These are phyloP conservation scores for Eurosta solidaginis DNA, from an alignment of 1,140 invertebrate species.

Conservation along the genomic window DNA sequence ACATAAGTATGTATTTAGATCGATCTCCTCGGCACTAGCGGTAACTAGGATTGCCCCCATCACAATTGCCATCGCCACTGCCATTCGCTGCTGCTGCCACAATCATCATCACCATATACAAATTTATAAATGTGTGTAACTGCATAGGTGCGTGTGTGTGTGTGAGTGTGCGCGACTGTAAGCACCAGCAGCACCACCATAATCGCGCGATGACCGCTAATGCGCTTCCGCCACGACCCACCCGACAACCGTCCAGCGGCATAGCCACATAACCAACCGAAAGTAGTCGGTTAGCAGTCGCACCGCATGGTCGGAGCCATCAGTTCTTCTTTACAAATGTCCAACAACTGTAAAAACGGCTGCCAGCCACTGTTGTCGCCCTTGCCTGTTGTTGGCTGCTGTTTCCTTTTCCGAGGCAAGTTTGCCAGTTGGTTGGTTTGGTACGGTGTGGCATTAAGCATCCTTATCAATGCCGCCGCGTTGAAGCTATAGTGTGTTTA, in stretches of 20 bases:
- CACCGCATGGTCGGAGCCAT: constrained; percentile 23
- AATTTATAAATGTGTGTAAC: background rate
- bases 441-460: background rate
- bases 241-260: background rate
- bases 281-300: constrained; percentile 2
- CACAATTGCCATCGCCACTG: background rate
- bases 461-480: background rate
- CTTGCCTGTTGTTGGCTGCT: background rate
- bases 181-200: constrained; percentile 28
- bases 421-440: background rate
- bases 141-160: background rate
- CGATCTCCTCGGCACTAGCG: background rate
- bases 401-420: background rate
- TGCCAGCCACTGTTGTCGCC: constrained; percentile 28
- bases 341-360: constrained; percentile 28
- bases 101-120: background rate
- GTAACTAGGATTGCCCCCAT: background rate
- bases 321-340: constrained; percentile 25
- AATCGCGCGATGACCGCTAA: background rate
- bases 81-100: background rate
- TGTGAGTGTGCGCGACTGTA: background rate
- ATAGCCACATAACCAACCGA: background rate
- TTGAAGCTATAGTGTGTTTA: background rate
- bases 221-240: constrained; percentile 22
- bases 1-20: background rate